phyloP scores from a whole-genome alignment of 2,797 vertebrate genomes.

The Lycodopsis pacificus region DNA sequence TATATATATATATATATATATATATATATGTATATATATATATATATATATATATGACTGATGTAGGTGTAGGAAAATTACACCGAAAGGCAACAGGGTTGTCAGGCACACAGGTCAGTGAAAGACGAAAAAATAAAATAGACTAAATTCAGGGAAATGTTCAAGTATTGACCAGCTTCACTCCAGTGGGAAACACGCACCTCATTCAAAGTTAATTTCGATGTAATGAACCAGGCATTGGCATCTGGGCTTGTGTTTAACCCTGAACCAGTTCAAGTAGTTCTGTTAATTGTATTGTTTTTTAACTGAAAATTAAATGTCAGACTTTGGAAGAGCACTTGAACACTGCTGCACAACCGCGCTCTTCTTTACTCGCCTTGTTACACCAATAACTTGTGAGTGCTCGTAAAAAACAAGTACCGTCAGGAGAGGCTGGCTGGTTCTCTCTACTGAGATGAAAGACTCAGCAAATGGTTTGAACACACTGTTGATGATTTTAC shows the following conservation, averaged over 20 bases:
- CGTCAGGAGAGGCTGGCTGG: background rate
- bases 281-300: background rate
- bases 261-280: background rate
- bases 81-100: background rate
- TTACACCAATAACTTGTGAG: slow-evolving; percentile 3
- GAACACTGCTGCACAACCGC: background rate
- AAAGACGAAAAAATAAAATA: background rate
- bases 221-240: background rate
- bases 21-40: too few relatives aligned
- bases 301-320: slow-evolving; percentile 21
- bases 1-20: too few relatives aligned
- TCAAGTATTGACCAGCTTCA: background rate
- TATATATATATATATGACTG: too few relatives aligned
- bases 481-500: background rate
- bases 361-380: slow-evolving; percentile 12
- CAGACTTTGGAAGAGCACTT: slow-evolving; percentile 5
- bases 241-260: background rate
- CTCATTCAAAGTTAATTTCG: background rate
- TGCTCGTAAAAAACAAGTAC: slow-evolving; percentile 3
- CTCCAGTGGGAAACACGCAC: background rate
- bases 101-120: background rate
- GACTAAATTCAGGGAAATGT: background rate
- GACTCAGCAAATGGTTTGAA: background rate
- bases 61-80: background rate
- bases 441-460: background rate